Conservation (phyloP, 2,797 vertebrate genomes). For the Lutjanus argentimaculatus region DNA sequence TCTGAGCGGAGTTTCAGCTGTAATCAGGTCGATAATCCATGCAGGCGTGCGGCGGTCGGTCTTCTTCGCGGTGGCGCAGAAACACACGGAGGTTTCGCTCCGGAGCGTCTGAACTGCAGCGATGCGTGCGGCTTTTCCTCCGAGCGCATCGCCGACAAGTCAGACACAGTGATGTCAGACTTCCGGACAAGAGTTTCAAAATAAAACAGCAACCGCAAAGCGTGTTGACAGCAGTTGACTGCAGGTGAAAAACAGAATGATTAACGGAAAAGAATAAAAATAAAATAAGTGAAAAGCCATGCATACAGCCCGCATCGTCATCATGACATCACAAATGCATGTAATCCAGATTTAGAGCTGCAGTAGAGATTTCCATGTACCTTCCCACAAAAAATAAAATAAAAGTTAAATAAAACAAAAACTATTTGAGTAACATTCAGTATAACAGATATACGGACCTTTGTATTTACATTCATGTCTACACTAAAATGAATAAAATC, state of each 20-base stretch:
- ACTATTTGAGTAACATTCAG: too few species aligned
- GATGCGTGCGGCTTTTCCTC: slow-evolving; percentile 59
- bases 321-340: not conserved
- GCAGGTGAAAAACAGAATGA: not conserved
- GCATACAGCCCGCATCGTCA: not conserved
- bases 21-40: slow-evolving; percentile 46
- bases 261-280: not conserved
- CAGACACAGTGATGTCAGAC: accelerated
- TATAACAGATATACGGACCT: too few species aligned
- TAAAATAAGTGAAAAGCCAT: too few species aligned
- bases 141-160: slow-evolving; percentile 44
- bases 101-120: slow-evolving; percentile 62
- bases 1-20: slow-evolving; percentile 34
- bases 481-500: too few species aligned
- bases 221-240: accelerated
- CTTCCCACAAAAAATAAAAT: too few species aligned
- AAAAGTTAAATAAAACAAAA: too few species aligned
- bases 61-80: slow-evolving; percentile 53
- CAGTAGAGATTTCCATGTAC: too few species aligned
- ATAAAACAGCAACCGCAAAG: slow-evolving; percentile 34
- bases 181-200: slow-evolving; percentile 51
- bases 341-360: too few species aligned
- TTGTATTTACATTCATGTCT: too few species aligned
- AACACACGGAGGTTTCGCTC: slow-evolving; percentile 42
- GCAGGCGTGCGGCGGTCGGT: not conserved